These are phyloP conservation scores for Calephelis perditalis DNA, from an alignment of 2,888 invertebrate species.

Conservation along the genomic window DNA sequence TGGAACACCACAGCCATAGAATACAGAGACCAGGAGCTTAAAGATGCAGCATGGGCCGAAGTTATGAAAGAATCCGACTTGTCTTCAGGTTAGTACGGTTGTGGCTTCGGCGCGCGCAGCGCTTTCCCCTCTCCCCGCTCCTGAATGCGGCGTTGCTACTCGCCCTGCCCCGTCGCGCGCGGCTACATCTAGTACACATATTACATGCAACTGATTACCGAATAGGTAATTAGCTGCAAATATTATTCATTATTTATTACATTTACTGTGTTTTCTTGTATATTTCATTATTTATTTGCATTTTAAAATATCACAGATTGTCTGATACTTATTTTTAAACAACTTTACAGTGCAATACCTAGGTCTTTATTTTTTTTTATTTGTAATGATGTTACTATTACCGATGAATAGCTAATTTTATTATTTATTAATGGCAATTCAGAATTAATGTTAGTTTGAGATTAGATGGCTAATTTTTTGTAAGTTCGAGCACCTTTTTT, in stretches of 20 bases:
- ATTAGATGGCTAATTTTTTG: no score
- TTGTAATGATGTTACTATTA: no score
- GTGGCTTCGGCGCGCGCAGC: slow-evolving; percentile 73
- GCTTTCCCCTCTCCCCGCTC: slow-evolving; percentile 64
- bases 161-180: slow-evolving; percentile 46
- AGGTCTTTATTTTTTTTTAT: no score
- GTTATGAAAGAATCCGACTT: slow-evolving; percentile 69
- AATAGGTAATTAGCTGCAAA: not conserved
- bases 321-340: no score
- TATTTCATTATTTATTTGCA: no score
- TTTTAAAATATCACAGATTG: no score
- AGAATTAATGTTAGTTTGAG: no score
- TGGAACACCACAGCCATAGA: slow-evolving; percentile 71
- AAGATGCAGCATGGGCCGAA: slow-evolving; percentile 70
- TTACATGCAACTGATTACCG: not conserved
- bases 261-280: not conserved
- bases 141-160: slow-evolving; percentile 34
- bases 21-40: slow-evolving; percentile 72
- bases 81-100: slow-evolving; percentile 58
- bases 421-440: no score
- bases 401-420: no score
- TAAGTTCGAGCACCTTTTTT: no score
- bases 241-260: not conserved
- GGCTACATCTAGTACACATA: slow-evolving; percentile 4
- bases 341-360: no score